Percentiles rank a stretch among this genome's conserved stretches.
Evolutionary conservation across 2,113 vertebrate genomes (phyloP).

Genomic region (Gracilinanus agilis): DNA sequence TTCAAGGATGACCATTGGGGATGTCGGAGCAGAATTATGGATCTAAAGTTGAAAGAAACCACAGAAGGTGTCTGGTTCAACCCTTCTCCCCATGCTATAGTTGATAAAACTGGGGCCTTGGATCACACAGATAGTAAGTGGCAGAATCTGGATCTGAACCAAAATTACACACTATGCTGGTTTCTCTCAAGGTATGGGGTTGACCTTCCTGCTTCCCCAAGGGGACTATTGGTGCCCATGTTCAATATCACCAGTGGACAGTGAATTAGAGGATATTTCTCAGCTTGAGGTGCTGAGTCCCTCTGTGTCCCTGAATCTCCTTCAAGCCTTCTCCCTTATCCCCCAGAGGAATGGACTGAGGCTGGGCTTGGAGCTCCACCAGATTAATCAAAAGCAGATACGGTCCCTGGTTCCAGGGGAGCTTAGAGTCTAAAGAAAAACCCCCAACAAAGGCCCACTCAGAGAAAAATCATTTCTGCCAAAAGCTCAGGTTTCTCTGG

Average conservation of each 20-base stretch:
- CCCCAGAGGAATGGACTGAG: not conserved
- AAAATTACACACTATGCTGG: not conserved
- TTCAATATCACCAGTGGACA: not conserved
- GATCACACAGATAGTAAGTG: not conserved
- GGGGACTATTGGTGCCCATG: not conserved
- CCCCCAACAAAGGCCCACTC: not conserved
- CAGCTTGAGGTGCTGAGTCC: not conserved
- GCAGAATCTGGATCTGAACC: not conserved
- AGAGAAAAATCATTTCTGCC: not conserved
- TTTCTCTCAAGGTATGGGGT: not conserved
- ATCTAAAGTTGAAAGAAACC: not conserved
- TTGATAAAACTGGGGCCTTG: constrained; percentile 2
- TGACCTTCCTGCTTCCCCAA: not conserved
- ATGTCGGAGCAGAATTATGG: not conserved
- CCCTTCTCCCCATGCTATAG: not conserved
- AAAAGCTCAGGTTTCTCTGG: not conserved
- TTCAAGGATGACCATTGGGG: not conserved
- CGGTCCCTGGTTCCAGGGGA: not conserved
- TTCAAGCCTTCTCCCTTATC: not conserved
- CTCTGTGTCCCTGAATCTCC: not conserved
- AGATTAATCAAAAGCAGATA: not conserved
- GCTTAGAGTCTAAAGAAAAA: not conserved
- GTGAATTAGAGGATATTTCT: not conserved
- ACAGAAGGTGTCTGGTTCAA: not conserved
- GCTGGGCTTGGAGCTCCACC: not conserved